These are phyloP conservation scores for Cylloceria caligata DNA, from an alignment of 2,888 invertebrate genomes.

Conservation along the genomic window DNA sequence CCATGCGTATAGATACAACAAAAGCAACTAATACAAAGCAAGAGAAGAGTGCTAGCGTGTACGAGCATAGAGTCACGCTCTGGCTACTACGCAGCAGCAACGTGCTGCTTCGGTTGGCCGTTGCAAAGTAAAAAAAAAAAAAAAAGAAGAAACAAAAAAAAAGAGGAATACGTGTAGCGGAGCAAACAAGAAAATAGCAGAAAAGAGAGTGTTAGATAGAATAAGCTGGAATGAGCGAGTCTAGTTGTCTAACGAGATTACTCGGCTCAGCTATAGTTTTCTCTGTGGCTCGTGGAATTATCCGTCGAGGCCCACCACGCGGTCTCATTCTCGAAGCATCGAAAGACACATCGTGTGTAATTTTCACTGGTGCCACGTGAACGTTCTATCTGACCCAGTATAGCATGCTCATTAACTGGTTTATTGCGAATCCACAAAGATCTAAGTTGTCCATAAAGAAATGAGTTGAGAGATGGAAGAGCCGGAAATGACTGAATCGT, in stretches of 20 bases:
- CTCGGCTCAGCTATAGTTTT: slow-evolving; percentile 56
- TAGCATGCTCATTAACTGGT: background rate
- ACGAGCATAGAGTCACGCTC: slow-evolving; percentile 50
- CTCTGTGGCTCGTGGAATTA: slow-evolving; percentile 39
- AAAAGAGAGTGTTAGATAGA: slow-evolving; percentile 27
- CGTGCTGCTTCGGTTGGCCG: slow-evolving; percentile 26
- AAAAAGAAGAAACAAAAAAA: slow-evolving; percentile 8
- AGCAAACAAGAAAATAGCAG: slow-evolving; percentile 46
- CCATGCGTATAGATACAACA: background rate
- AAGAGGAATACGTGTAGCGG: slow-evolving; percentile 23
- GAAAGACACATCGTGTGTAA: slow-evolving; percentile 7
- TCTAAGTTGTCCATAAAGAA: background rate
- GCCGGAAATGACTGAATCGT: no score
- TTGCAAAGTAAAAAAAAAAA: slow-evolving; percentile 21
- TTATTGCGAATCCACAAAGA: background rate
- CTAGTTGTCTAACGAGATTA: slow-evolving; percentile 63
- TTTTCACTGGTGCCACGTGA: background rate
- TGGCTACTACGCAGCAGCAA: slow-evolving; percentile 27
- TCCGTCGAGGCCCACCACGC: slow-evolving; percentile 21
- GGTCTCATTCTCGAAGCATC: slow-evolving; percentile 33
- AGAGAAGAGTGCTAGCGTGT: slow-evolving; percentile 21
- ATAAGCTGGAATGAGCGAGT: slow-evolving; percentile 56
- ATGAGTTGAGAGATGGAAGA: background rate
- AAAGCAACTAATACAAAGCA: slow-evolving; percentile 17
- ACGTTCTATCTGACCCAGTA: background rate